A percentile compares a stretch with the other conserved stretches of the same genome.
These are phyloP conservation scores for Euclidia mi DNA, from an alignment of 2,888 invertebrate species.

Conservation along the genomic window DNA sequence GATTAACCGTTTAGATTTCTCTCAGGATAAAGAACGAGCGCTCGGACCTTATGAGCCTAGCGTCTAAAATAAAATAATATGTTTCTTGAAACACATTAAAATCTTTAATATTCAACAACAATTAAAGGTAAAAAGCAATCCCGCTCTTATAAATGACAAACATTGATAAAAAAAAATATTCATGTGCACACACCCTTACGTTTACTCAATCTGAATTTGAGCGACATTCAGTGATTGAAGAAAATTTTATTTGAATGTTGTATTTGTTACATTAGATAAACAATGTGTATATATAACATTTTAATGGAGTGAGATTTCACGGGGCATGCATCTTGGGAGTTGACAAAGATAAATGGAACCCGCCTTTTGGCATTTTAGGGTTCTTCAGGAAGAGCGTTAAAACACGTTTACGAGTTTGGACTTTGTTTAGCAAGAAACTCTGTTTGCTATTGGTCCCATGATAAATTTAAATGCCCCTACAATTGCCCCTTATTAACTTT, in stretches of 20 bases:
- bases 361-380: constrained; percentile 69
- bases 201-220: constrained; percentile 39
- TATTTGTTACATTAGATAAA: constrained; percentile 54
- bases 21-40: too few species aligned
- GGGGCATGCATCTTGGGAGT: constrained; percentile 74
- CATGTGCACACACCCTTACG: constrained; percentile 10
- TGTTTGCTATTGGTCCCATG: constrained; percentile 41
- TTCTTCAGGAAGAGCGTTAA: constrained; percentile 60
- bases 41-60: too few species aligned
- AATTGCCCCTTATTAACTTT: constrained; percentile 45
- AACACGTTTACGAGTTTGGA: constrained; percentile 56
- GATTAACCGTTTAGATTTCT: too few species aligned
- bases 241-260: constrained; percentile 57
- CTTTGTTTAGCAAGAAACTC: constrained; percentile 40
- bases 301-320: constrained; percentile 80
- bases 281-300: too few species aligned
- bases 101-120: too few species aligned
- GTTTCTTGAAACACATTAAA: too few species aligned
- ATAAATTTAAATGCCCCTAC: constrained; percentile 48
- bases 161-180: neutral
- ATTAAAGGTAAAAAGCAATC: too few species aligned
- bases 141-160: too few species aligned
- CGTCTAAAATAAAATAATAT: too few species aligned
- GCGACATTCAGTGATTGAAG: constrained; percentile 51
- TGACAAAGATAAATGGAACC: constrained; percentile 80